Conservation (phyloP, 1,140 invertebrate genomes). For the Papilio aristodemus region DNA sequence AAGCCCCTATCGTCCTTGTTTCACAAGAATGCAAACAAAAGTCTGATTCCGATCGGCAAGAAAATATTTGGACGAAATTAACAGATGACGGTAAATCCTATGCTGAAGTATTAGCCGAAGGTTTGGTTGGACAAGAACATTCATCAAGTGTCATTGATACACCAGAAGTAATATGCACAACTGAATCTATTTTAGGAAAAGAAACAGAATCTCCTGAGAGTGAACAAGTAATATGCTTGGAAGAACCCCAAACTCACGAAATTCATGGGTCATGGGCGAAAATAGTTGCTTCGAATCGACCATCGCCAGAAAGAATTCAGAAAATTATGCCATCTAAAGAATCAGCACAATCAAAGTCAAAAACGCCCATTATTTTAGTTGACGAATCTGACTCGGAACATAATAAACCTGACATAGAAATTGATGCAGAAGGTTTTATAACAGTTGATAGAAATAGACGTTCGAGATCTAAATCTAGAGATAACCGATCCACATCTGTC, state of each 20-base stretch:
- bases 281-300: constrained; percentile 69
- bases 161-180: constrained; percentile 27
- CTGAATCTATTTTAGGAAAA: not conserved
- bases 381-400: constrained; percentile 58
- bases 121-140: constrained; percentile 39
- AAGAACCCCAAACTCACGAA: constrained; percentile 38
- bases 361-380: constrained; percentile 71
- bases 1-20: not conserved
- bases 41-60: constrained; percentile 8
- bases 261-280: constrained; percentile 66
- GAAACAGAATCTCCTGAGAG: constrained; percentile 25
- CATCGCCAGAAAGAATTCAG: constrained; percentile 52
- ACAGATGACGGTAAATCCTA: constrained; percentile 82
- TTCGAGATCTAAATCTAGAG: constrained; percentile 73
- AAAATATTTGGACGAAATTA: constrained; percentile 75
- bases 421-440: constrained; percentile 75
- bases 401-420: constrained; percentile 51
- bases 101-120: constrained; percentile 81
- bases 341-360: constrained; percentile 35
- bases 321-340: constrained; percentile 39
- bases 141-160: constrained; percentile 32
- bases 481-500: constrained; percentile 51
- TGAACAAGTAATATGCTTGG: constrained; percentile 28
- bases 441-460: constrained; percentile 69
- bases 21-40: constrained; percentile 21